Base-by-base conservation (phyloP, 2,113 vertebrate species). In the Rhinopomastus cyanomelas region DNA sequence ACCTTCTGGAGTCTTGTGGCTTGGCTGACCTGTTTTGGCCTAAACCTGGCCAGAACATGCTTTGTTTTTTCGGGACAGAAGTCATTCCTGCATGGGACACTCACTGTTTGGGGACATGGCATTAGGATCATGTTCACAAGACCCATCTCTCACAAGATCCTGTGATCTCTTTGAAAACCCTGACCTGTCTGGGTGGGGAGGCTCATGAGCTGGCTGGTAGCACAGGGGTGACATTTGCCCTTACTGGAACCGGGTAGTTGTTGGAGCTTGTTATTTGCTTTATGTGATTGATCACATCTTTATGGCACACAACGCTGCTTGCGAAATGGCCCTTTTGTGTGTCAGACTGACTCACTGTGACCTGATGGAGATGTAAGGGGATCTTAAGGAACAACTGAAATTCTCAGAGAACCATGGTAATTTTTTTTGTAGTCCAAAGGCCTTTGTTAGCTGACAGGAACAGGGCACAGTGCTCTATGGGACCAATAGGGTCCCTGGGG, bases 251-350 rank as follows among this genome's bases (percentile, higher is more conserved):
- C 1, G 2, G 30, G 51, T 19, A 6, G 77, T 3, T 85, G 73
- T 46, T 69, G 85, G 56, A 82, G 52, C 78, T 83, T 67, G 67
- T 34, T 93, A 18, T 93, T 93, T 94, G 93, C 67, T 93, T 57
- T 64, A 75, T 37, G 60, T 93, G 87, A 93, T 82, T 89, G 87
- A 91, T 94, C 87, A 80, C 81, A 51, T 92, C 71, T 85, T 29
- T 46, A 30, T 55, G 79, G 87, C 76, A 69, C 82, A 10, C 6
- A 65, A 13, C 0, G 0, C 79, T 62, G 91, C 64, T 90, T 91
- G 85, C 8, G 6, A 69, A 94, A 89, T 7, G 9, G 81, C 81
- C 71, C 78, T 75, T 73, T 48, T 1, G 3, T n/a, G 55, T 87
- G 93, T 87, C 87, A 85, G 1, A 80, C 79, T 89, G 89, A 73